Evolutionary conservation across 2,113 vertebrate genomes (phyloP).

Genomic region (Pygoscelis antarcticus): DNA sequence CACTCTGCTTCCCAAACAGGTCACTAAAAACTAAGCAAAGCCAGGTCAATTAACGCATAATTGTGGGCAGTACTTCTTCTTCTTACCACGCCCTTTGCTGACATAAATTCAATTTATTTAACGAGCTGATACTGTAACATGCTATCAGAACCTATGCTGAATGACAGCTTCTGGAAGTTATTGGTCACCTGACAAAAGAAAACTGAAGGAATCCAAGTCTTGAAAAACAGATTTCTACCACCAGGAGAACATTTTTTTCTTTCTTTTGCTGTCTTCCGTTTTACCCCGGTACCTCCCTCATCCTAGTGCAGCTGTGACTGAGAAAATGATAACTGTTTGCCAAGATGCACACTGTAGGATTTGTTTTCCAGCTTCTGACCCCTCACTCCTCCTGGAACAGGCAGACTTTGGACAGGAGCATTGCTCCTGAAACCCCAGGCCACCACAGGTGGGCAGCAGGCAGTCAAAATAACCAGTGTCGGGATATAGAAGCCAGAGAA

Average conservation of each 20-base stretch:
- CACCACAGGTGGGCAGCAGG: background rate
- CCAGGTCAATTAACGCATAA: background rate
- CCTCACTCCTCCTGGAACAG: background rate
- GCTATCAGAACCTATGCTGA: background rate
- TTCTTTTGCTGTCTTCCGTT: background rate
- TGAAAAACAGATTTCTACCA: background rate
- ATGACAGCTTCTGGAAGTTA: background rate
- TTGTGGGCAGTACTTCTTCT: background rate
- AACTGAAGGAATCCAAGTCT: background rate
- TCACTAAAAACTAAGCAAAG: background rate
- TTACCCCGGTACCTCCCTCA: background rate
- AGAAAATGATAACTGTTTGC: fast-evolving
- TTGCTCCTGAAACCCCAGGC: background rate
- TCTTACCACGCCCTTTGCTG: background rate
- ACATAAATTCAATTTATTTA: background rate
- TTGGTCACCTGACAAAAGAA: background rate
- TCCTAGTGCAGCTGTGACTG: background rate
- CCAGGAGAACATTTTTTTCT: background rate
- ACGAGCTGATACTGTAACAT: background rate
- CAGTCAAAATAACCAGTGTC: background rate
- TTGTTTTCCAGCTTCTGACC: background rate
- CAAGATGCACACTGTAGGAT: background rate
- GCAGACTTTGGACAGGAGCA: background rate
- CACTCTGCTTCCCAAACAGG: background rate
- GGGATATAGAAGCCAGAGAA: background rate